These are phyloP conservation scores for Ceratosolen fusciceps DNA, from an alignment of 1,140 invertebrate genomes.

Conservation along the genomic window DNA sequence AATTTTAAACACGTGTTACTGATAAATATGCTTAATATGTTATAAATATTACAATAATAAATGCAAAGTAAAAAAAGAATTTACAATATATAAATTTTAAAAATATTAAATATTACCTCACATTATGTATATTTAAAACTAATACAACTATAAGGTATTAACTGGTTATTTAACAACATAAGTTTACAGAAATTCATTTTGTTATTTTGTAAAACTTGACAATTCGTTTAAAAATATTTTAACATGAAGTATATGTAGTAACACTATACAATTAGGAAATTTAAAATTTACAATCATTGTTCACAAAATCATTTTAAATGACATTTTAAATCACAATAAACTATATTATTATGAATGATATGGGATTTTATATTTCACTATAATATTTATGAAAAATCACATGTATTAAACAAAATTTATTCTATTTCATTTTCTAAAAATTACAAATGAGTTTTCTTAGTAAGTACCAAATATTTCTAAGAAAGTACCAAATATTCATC, in stretches of 20 bases:
- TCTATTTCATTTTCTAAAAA: conserved; percentile 33
- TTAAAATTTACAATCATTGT: conserved; percentile 68
- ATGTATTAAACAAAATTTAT: conserved; percentile 37
- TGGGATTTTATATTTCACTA: conserved; percentile 40
- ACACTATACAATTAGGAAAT: conserved; percentile 69
- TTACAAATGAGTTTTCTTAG: conserved; percentile 40
- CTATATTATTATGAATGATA: conserved; percentile 56
- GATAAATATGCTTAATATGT: too few species aligned
- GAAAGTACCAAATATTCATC: conserved; percentile 19
- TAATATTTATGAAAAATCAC: conserved; percentile 42
- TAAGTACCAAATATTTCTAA: too few species aligned
- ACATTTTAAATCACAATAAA: too few species aligned
- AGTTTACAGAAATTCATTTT: conserved; percentile 62
- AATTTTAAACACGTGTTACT: too few species aligned
- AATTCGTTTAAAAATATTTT: conserved; percentile 70
- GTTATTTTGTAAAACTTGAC: conserved; percentile 67
- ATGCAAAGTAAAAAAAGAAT: conserved; percentile 6
- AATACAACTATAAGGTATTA: conserved; percentile 70
- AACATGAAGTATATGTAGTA: conserved; percentile 70
- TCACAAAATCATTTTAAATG: conserved; percentile 57
- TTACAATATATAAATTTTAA: conserved; percentile 50
- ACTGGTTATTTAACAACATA: conserved; percentile 68
- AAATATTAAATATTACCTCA: conserved; percentile 68
- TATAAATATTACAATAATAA: background rate
- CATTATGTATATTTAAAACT: conserved; percentile 69